These are phyloP conservation scores for Ammodytes marinus DNA, from an alignment of 2,113 vertebrate species.

Conservation along the genomic window DNA sequence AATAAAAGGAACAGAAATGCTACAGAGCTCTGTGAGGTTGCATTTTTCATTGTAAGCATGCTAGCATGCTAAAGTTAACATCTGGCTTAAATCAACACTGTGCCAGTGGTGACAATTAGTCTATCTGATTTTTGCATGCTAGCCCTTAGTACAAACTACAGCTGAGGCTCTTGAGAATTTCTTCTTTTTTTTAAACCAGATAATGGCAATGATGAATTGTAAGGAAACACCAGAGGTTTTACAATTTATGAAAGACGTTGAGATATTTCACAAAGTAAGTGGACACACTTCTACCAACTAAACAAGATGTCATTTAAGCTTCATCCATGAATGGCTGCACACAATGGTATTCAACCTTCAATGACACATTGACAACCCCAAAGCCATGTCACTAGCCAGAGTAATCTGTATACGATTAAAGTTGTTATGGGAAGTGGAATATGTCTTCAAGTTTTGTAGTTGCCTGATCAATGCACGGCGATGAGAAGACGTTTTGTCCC, in stretches of 20 bases:
- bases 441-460: not conserved
- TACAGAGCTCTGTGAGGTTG: too few species aligned
- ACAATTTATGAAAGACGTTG: not conserved
- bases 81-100: too few species aligned
- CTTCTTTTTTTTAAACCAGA: too few species aligned
- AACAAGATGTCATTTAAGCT: not conserved
- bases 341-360: not conserved
- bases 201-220: too few species aligned
- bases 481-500: conserved; percentile 33
- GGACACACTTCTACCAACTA: not conserved
- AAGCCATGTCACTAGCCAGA: not conserved
- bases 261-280: not conserved
- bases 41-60: too few species aligned
- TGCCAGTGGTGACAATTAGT: too few species aligned
- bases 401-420: conserved; percentile 4
- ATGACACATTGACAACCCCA: not conserved
- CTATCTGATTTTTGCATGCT: too few species aligned
- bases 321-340: not conserved
- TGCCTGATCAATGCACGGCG: not conserved
- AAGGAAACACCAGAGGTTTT: too few species aligned
- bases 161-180: too few species aligned
- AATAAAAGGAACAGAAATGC: not conserved
- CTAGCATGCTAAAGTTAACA: too few species aligned
- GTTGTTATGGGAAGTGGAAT: not conserved
- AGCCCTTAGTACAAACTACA: too few species aligned